phyloP scores from a whole-genome alignment of 2,113 vertebrate genomes.

The Leucopsar rothschildi region DNA sequence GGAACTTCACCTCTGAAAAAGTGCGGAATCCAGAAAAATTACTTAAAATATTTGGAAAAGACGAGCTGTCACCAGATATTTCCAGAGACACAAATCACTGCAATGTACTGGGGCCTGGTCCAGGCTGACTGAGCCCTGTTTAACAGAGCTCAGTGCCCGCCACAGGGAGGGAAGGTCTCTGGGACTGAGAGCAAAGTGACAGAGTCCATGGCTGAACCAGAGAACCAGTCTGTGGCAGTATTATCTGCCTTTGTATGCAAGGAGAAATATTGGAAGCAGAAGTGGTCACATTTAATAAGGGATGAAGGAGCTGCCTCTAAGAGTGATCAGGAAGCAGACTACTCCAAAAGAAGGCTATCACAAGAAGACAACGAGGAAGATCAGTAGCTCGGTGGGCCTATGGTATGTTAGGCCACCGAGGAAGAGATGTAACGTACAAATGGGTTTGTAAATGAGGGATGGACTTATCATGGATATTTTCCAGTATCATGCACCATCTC shows the following conservation, averaged over 20 bases:
- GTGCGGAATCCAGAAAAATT: neutral
- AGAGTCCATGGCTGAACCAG: neutral
- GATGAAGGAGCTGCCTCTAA: neutral
- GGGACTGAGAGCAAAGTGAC: neutral
- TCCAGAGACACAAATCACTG: neutral
- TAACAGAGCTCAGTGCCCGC: neutral
- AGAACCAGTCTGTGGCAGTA: neutral
- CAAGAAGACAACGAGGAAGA: neutral
- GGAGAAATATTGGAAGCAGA: neutral
- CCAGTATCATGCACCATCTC: neutral
- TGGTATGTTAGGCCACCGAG: accelerated
- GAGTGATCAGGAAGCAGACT: too few species aligned
- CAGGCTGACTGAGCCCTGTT: neutral
- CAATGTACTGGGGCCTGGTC: neutral
- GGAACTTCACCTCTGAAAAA: neutral
- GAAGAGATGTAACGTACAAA: neutral
- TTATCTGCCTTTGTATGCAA: neutral
- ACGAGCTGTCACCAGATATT: neutral
- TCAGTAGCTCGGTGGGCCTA: neutral
- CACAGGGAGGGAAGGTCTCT: neutral
- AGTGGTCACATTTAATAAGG: neutral
- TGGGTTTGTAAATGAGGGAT: neutral
- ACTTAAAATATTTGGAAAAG: neutral
- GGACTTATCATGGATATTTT: neutral
- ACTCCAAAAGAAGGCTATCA: neutral